Conservation (phyloP, 2,888 invertebrate species). For the Drosophila monieri region DNA sequence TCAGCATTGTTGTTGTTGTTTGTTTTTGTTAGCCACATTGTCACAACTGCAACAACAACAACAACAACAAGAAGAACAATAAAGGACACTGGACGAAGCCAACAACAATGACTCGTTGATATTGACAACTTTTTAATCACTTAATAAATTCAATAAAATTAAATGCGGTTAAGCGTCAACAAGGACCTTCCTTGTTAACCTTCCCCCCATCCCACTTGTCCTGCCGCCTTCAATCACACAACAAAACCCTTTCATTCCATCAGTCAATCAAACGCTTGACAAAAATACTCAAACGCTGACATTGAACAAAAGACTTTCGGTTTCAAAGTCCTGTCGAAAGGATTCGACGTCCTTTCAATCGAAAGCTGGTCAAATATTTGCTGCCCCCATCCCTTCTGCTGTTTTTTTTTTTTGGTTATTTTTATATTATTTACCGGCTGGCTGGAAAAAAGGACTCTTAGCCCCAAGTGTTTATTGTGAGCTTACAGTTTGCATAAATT, state of each 20-base stretch:
- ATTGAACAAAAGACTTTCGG: constrained; percentile 51
- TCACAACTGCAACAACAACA: constrained; percentile 71
- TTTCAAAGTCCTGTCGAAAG: constrained; percentile 44
- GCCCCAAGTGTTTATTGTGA: neutral
- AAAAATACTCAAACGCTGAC: constrained; percentile 58
- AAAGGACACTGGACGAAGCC: constrained; percentile 24
- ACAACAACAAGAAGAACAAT: constrained; percentile 22
- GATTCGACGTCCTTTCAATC: constrained; percentile 20
- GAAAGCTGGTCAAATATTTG: constrained; percentile 13
- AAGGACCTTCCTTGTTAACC: constrained; percentile 51
- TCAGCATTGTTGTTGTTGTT: constrained; percentile 18
- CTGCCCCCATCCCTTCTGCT: neutral
- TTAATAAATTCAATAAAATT: constrained; percentile 83
- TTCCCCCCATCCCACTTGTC: neutral
- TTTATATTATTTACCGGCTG: neutral
- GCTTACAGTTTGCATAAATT: constrained; percentile 3
- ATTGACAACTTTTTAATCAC: constrained; percentile 83
- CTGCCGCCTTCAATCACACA: constrained; percentile 11
- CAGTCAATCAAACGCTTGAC: constrained; percentile 59
- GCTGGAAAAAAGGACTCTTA: neutral
- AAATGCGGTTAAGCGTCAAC: constrained; percentile 82
- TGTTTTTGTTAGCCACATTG: constrained; percentile 45
- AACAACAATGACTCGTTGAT: constrained; percentile 70
- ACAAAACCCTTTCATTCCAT: constrained; percentile 21
- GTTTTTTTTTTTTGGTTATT: neutral